These are phyloP conservation scores for Misgurnus anguillicaudatus DNA, from an alignment of 2,113 vertebrate species.

Conservation along the genomic window DNA sequence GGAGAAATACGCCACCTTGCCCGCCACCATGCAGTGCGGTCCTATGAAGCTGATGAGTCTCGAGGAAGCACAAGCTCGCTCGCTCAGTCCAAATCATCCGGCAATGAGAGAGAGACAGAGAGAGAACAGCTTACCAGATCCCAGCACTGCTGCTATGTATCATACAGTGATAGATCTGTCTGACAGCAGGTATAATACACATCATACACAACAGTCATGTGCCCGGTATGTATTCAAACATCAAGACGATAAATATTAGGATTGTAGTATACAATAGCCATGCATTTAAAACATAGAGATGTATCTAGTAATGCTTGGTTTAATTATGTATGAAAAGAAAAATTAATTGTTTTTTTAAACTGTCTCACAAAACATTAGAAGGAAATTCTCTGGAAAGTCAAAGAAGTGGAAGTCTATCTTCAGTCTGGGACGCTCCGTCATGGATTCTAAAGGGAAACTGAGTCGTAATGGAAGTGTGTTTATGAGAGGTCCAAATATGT, in stretches of 20 bases:
- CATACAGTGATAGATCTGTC: constrained; percentile 94
- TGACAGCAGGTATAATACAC: constrained; percentile 82
- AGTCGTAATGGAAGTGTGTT: constrained; percentile 96
- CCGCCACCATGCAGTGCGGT: constrained; percentile 75
- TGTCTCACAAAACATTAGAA: constrained; percentile 67
- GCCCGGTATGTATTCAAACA: background rate
- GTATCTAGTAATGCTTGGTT: too few species aligned
- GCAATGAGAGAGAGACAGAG: constrained; percentile 84
- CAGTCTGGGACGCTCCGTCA: constrained; percentile 89
- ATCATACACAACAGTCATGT: constrained; percentile 47
- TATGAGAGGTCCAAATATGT: constrained; percentile 84
- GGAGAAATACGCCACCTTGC: constrained; percentile 86
- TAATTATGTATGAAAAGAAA: background rate
- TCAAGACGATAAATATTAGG: too few species aligned
- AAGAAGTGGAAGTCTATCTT: constrained; percentile 99
- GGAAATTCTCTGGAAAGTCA: constrained; percentile 93
- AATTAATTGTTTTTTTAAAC: too few species aligned
- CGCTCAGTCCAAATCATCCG: constrained; percentile 85
- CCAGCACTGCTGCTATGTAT: constrained; percentile 85
- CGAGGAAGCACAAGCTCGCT: constrained; percentile 93
- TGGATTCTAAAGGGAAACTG: constrained; percentile 92
- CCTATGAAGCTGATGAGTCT: constrained; percentile 96
- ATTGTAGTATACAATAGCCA: too few species aligned
- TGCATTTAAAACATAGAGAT: too few species aligned
- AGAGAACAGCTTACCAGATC: constrained; percentile 91